Conservation (phyloP, 2,797 vertebrate species). For the Cetoscarus ocellatus region DNA sequence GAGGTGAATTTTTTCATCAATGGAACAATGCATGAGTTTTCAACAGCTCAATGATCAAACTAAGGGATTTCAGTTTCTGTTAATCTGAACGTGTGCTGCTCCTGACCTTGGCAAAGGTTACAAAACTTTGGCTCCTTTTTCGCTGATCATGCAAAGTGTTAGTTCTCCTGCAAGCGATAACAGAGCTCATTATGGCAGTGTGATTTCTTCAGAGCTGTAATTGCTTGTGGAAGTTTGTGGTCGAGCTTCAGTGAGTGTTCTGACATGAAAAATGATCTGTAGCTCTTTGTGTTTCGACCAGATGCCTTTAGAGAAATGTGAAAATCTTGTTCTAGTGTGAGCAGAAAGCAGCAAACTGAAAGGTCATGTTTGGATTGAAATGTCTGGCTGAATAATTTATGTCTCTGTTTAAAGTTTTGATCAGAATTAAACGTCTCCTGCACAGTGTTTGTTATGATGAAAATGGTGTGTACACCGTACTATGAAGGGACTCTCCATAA, state of each 20-base stretch:
- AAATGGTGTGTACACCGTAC: neutral
- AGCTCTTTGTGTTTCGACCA: slow-evolving; percentile 12
- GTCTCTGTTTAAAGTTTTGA: slow-evolving; percentile 5
- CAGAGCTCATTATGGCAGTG: slow-evolving; percentile 50
- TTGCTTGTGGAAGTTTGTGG: slow-evolving; percentile 52
- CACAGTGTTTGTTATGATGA: neutral
- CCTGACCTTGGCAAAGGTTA: slow-evolving; percentile 36
- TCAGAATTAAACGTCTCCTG: slow-evolving; percentile 4
- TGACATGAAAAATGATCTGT: slow-evolving; percentile 27
- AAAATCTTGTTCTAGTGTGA: slow-evolving; percentile 18
- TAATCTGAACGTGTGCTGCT: slow-evolving; percentile 33
- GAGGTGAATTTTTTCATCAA: neutral
- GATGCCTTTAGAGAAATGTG: slow-evolving; percentile 14
- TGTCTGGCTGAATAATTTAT: neutral
- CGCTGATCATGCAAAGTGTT: slow-evolving; percentile 46
- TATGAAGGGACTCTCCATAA: no score
- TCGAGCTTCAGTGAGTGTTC: slow-evolving; percentile 27
- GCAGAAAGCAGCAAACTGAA: slow-evolving; percentile 9
- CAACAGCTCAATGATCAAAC: neutral
- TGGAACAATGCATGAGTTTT: neutral
- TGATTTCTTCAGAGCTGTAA: slow-evolving; percentile 35
- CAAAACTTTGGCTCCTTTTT: slow-evolving; percentile 32
- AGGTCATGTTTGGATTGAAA: slow-evolving; percentile 25
- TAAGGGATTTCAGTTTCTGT: slow-evolving; percentile 4
- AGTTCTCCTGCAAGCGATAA: slow-evolving; percentile 49